Conservation (phyloP, 37 sponge, comb jelly and placozoan species). For the Spongia lamella region DNA sequence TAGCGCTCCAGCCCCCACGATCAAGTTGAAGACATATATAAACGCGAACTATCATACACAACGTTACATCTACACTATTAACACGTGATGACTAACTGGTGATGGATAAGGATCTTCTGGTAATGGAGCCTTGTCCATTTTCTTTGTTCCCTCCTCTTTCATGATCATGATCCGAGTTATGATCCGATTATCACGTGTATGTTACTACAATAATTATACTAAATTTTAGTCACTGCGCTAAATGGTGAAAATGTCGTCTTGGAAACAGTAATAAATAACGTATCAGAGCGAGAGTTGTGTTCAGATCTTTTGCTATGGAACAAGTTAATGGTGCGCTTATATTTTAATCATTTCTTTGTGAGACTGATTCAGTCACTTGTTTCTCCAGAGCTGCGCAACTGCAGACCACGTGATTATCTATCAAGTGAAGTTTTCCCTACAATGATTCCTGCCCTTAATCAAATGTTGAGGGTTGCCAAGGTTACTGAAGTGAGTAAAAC, state of each 20-base stretch:
- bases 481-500: slow-evolving; percentile 52
- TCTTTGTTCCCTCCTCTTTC: background rate
- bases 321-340: no score
- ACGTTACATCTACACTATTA: background rate
- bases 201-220: background rate
- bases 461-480: slow-evolving; percentile 55
- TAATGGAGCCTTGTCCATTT: background rate
- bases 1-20: slow-evolving; percentile 92
- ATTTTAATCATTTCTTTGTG: no score
- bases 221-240: background rate
- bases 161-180: background rate
- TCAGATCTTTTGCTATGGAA: no score
- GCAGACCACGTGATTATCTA: slow-evolving; percentile 31
- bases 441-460: slow-evolving; percentile 63
- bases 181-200: background rate
- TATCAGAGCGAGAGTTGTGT: no score
- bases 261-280: background rate
- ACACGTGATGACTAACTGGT: slow-evolving; percentile 1
- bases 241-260: slow-evolving; percentile 1
- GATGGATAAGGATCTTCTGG: slow-evolving; percentile 2
- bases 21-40: slow-evolving; percentile 94
- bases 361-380: no score
- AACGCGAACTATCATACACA: slow-evolving; percentile 80
- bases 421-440: slow-evolving; percentile 61
- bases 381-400: no score